Evolutionary conservation across 1,140 invertebrate genomes (phyloP), one percentile per base, ranked within the genome.

Genomic region (Drosophila cardini): DNA sequence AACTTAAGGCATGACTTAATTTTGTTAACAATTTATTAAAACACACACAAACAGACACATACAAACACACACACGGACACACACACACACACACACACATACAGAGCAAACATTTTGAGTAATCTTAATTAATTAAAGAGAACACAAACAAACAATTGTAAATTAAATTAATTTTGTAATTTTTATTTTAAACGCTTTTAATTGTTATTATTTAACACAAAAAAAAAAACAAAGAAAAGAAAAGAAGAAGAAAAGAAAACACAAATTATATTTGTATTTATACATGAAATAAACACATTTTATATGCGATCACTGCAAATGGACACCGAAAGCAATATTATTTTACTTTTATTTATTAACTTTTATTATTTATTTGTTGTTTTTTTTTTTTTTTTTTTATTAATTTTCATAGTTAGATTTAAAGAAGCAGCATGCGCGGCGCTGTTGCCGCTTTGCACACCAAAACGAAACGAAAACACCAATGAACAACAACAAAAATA

Each of bases 261-360:
- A 86, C 74, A 86, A 85, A 82, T 78, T 86, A 86, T 81, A 86
- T 78, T 81, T 81, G 71, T 86, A 86, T 86, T 86, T 85, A 86
- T 78, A 85, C 62, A 81, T 57, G 52, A 75, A 83, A 83, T 64
- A 78, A 75, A 85, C n/a, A 78, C 40, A 82, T 86, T 86, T 85
- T 82, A 78, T 76, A 87, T 82, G 67, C 72, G 63, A 76, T 73
- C 72, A 78, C 69, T 69, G 30, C 34, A 60, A 72, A 46, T 26
- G 8, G 43, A 53, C 34, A 50, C 15, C 40, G 30, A 32, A 45
- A 52, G 34, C 38, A 65, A 65, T 65, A 58, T 50, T 32, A 65
- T 57, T 58, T 68, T 15, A 18, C 30, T 68, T 46, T 50, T 15
- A 11, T 48, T 50, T 52, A 32, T 13, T 30, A 13, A 26, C 5